Percentiles rank a stretch among this genome's conserved stretches.
phyloP scores from a whole-genome alignment of 2,797 vertebrate genomes.

The Chelonia mydas region DNA sequence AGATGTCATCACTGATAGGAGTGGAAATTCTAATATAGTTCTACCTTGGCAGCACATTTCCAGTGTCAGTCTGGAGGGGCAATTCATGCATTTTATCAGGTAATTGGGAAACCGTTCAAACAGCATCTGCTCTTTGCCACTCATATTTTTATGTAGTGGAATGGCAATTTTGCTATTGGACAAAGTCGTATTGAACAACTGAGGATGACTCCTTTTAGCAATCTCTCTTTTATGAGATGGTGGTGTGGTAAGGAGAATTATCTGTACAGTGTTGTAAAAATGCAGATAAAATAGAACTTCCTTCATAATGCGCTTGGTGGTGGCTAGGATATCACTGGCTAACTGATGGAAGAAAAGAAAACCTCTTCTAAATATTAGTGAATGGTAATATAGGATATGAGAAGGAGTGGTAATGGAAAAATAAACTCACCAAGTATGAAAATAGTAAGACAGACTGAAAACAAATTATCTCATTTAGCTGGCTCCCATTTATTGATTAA shows the following conservation, averaged over 20 bases:
- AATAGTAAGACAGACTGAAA: not conserved
- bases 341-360: not conserved
- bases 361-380: not conserved
- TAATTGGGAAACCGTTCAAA: slow-evolving; percentile 1
- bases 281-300: not conserved
- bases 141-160: rapidly evolving
- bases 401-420: not conserved
- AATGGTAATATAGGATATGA: not conserved
- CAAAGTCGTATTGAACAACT: not conserved
- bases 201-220: not conserved
- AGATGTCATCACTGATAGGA: rapidly evolving
- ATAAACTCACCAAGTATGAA: not conserved
- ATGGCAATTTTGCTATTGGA: slow-evolving; percentile 20
- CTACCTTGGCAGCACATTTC: not conserved
- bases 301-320: not conserved
- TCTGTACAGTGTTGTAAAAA: not conserved
- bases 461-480: not conserved
- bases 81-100: not conserved
- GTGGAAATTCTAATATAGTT: not conserved
- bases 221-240: not conserved
- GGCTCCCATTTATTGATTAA: not conserved
- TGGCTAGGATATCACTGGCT: not conserved
- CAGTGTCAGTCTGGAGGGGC: not conserved
- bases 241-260: not conserved
- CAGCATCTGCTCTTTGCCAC: not conserved